A percentile compares a stretch with the other conserved stretches of the same genome.
Conservation (phyloP, 2,888 invertebrate species). For the Alsophila aescularia region DNA sequence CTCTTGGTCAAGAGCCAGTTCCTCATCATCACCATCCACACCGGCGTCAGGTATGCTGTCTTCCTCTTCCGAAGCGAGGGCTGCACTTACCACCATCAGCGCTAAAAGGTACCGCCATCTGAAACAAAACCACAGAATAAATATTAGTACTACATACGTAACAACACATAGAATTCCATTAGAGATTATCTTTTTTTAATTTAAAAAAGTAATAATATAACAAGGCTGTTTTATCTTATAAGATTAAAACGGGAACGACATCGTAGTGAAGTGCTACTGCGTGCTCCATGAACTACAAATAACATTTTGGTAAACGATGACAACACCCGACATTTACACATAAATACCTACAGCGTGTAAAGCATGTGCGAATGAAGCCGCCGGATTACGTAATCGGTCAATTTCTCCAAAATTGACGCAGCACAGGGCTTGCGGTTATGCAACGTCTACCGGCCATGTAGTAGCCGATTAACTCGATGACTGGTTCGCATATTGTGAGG, state of each 20-base stretch:
- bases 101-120: constrained; percentile 71
- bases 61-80: constrained; percentile 63
- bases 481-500: constrained; percentile 33
- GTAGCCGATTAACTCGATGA: constrained; percentile 51
- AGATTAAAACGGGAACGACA: too few species aligned
- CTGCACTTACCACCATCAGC: constrained; percentile 57
- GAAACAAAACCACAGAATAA: too few species aligned
- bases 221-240: too few species aligned
- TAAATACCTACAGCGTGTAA: constrained; percentile 32
- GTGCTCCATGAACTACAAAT: background rate
- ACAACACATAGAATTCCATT: too few species aligned
- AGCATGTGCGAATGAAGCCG: constrained; percentile 35
- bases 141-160: too few species aligned
- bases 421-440: constrained; percentile 39
- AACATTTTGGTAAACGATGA: constrained; percentile 13
- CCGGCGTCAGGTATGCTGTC: constrained; percentile 70
- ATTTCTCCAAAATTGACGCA: constrained; percentile 61
- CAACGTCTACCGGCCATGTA: constrained; percentile 1
- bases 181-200: too few species aligned
- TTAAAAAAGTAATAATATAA: too few species aligned
- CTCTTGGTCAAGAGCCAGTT: constrained; percentile 70
- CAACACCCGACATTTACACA: constrained; percentile 33
- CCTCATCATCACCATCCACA: constrained; percentile 64
- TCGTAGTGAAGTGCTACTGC: too few species aligned
- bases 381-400: constrained; percentile 53